Conservation (phyloP, 2,888 invertebrate genomes). For the Chrysomela aeneicollis region DNA sequence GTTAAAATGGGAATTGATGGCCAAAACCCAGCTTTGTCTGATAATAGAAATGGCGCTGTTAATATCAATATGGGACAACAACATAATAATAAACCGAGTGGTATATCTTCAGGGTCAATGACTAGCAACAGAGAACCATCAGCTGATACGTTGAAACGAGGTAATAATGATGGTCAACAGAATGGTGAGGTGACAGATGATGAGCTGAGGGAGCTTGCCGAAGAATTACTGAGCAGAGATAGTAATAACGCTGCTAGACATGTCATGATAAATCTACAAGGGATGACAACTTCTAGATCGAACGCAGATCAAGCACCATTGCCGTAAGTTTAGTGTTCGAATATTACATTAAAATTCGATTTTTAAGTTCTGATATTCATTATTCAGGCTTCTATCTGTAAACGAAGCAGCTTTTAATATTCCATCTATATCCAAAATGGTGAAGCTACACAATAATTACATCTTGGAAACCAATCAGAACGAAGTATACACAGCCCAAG, state of each 20-base stretch:
- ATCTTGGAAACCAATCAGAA: slow-evolving; percentile 75
- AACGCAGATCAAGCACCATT: slow-evolving; percentile 75
- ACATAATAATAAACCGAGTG: slow-evolving; percentile 20
- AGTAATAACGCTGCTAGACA: slow-evolving; percentile 75
- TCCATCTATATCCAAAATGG: slow-evolving; percentile 77
- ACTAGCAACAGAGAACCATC: slow-evolving; percentile 5
- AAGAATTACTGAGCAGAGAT: slow-evolving; percentile 76
- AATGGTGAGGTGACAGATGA: slow-evolving; percentile 45
- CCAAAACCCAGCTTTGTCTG: not conserved
- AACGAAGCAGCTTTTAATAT: slow-evolving; percentile 70
- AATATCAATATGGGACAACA: not conserved
- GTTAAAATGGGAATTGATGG: not conserved
- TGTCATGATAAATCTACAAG: slow-evolving; percentile 78
- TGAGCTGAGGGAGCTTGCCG: slow-evolving; percentile 71
- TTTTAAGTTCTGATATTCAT: not conserved
- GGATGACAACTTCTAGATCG: slow-evolving; percentile 75
- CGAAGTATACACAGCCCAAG: slow-evolving; percentile 79
- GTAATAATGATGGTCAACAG: slow-evolving; percentile 1
- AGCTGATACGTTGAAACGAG: slow-evolving; percentile 6
- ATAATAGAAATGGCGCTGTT: not conserved
- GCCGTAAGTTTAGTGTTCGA: slow-evolving; percentile 69
- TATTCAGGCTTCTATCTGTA: slow-evolving; percentile 72
- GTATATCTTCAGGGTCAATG: slow-evolving; percentile 29
- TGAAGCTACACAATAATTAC: slow-evolving; percentile 85
- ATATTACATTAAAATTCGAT: not conserved